Evolutionary conservation across 2,113 vertebrate genomes (phyloP).

Genomic region (Dicentrarchus labrax): DNA sequence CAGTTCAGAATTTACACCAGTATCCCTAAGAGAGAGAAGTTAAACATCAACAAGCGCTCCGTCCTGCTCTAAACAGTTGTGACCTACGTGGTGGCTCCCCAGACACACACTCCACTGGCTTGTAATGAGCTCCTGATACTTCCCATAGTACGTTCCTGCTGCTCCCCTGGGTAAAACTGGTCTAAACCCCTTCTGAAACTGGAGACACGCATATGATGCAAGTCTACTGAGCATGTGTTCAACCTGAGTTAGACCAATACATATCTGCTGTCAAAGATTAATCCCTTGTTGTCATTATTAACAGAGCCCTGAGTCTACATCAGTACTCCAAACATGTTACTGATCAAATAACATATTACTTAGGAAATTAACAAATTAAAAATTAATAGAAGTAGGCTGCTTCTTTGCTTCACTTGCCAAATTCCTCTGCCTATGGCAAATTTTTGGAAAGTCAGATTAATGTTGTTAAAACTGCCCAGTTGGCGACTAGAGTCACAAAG

Average conservation of each 20-base stretch:
- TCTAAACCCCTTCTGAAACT: slow-evolving; percentile 1
- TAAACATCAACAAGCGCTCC: slow-evolving; percentile 37
- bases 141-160: slow-evolving; percentile 26
- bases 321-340: background rate
- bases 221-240: background rate
- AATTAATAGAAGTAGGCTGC: background rate
- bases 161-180: slow-evolving; percentile 22
- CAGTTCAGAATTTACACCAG: slow-evolving; percentile 1
- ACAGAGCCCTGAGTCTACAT: background rate
- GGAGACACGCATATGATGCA: background rate
- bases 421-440: background rate
- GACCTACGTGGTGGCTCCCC: slow-evolving; percentile 41
- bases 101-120: slow-evolving; percentile 42
- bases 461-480: background rate
- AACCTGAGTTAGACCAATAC: background rate
- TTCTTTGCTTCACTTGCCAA: background rate
- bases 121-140: slow-evolving; percentile 52
- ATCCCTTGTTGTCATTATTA: background rate
- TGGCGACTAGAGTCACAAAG: background rate
- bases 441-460: background rate
- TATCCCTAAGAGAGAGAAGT: background rate
- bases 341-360: background rate
- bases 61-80: slow-evolving; percentile 30
- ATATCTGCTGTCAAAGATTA: background rate
- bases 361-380: background rate